phyloP scores from a whole-genome alignment of 2,113 vertebrate species.

The Megalops atlanticus region DNA sequence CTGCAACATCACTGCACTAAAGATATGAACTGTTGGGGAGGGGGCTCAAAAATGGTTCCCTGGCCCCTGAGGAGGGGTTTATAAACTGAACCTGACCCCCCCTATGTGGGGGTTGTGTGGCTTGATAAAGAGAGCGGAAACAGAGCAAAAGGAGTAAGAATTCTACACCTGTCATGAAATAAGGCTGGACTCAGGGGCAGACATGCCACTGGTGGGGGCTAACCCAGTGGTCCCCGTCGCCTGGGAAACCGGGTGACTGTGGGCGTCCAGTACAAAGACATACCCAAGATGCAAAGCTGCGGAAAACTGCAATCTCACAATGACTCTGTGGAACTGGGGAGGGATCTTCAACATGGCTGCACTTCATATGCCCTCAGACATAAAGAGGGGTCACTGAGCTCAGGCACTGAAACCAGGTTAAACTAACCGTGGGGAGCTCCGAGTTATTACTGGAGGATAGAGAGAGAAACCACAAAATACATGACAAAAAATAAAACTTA shows the following conservation, averaged over 20 bases:
- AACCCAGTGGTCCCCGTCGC: too few relatives aligned
- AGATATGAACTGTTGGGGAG: slow-evolving; percentile 21
- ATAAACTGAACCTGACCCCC: slow-evolving; percentile 50
- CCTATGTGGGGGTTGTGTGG: too few relatives aligned
- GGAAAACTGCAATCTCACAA: slow-evolving; percentile 21
- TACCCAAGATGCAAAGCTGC: slow-evolving; percentile 35
- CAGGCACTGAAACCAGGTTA: slow-evolving; percentile 59
- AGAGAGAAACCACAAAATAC: slow-evolving; percentile 24
- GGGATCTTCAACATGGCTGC: neutral
- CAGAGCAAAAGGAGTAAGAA: neutral
- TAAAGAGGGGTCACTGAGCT: slow-evolving; percentile 62
- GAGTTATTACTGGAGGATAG: slow-evolving; percentile 36
- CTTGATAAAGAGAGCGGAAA: too few relatives aligned
- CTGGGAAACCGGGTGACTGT: neutral
- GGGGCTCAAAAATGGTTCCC: slow-evolving; percentile 27
- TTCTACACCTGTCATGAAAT: too few relatives aligned
- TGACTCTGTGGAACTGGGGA: neutral
- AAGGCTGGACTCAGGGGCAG: too few relatives aligned
- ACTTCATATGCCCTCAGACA: slow-evolving; percentile 19
- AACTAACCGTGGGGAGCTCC: slow-evolving; percentile 57
- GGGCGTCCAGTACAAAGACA: slow-evolving; percentile 30
- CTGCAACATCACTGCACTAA: slow-evolving; percentile 26
- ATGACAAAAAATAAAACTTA: slow-evolving; percentile 2
- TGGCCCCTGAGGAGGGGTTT: slow-evolving; percentile 43
- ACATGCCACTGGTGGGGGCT: too few relatives aligned